These are phyloP conservation scores for Trichonephila clavata DNA, from an alignment of 1,140 invertebrate genomes.

Conservation along the genomic window DNA sequence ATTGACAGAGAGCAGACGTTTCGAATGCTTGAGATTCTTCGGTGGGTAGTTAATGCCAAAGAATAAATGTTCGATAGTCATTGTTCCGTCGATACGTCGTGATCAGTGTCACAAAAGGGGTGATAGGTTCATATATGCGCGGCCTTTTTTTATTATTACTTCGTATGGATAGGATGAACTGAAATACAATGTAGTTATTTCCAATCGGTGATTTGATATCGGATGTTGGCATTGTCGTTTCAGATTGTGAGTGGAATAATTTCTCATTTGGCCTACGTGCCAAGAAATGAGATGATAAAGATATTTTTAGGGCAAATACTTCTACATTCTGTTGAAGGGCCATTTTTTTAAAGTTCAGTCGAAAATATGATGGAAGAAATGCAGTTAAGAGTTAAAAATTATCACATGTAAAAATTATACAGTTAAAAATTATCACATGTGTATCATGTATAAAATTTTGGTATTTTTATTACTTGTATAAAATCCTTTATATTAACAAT, in stretches of 20 bases:
- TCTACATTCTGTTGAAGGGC: too few species aligned
- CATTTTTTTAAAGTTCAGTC: too few species aligned
- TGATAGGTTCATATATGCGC: neutral
- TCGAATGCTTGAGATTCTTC: neutral
- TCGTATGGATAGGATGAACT: neutral
- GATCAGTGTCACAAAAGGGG: constrained; percentile 27
- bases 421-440: too few species aligned
- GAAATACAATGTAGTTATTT: constrained; percentile 21
- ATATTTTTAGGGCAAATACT: neutral
- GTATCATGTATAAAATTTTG: too few species aligned
- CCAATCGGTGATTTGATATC: neutral
- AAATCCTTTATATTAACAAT: too few species aligned
- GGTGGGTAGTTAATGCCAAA: neutral
- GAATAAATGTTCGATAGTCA: neutral
- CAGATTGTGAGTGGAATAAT: neutral
- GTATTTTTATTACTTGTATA: too few species aligned
- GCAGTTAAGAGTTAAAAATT: too few species aligned
- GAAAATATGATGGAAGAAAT: too few species aligned
- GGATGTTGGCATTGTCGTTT: neutral
- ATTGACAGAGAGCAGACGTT: neutral
- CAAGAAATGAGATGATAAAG: neutral
- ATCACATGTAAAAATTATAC: too few species aligned
- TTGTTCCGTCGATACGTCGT: neutral
- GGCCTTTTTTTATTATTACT: neutral
- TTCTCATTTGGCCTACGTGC: neutral